Base-by-base conservation (phyloP, 2,888 invertebrate genomes). In the Noctua pronuba region DNA sequence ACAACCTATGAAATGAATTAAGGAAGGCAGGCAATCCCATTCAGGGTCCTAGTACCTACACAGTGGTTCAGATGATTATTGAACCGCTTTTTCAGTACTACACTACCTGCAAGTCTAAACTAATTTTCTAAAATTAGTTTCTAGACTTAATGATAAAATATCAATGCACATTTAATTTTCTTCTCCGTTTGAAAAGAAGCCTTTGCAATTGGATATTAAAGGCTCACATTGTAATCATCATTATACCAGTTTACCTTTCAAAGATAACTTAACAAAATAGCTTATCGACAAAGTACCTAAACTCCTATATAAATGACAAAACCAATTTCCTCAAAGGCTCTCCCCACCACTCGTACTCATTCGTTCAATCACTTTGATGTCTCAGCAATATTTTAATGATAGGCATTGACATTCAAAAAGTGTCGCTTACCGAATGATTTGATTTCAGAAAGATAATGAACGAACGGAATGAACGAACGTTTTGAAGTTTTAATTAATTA, bases 371-470 rank as follows among this genome's bases (percentile, higher is more conserved):
- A 90, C 92, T 92, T 92, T 91, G 91, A 92, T 91, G 90, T 91
- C 87, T 85, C 80, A 76, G 89, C 89, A 88, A 92, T 89, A 91
- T 93, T 93, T 92, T 93, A 94, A 94, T 92, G 92, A 92, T 88
- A 88, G 89, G 89, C 91, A 93, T 93, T 93, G 92, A 92, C 92
- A 92, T 91, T 92, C 91, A 82, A 87, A 90, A 92, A 90, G 90
- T 89, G 88, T 83, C 91, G 89, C 88, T 92, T 91, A 89, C 85
- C 86, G 87, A 83, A 87, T 92, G 92, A 93, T 92, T 93, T 89
- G 90, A 91, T 92, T 90, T 90, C 87, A 88, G 90, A 90, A 89
- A 90, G 88, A 91, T 92, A 88, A 92, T 91, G 90, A 91, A 89
- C 87, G 85, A 83, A 86, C 88, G 85, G 82, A 82, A 86, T 84